Evolutionary conservation across 2,888 invertebrate genomes (phyloP).

Genomic region (Ichneumon xanthorius): DNA sequence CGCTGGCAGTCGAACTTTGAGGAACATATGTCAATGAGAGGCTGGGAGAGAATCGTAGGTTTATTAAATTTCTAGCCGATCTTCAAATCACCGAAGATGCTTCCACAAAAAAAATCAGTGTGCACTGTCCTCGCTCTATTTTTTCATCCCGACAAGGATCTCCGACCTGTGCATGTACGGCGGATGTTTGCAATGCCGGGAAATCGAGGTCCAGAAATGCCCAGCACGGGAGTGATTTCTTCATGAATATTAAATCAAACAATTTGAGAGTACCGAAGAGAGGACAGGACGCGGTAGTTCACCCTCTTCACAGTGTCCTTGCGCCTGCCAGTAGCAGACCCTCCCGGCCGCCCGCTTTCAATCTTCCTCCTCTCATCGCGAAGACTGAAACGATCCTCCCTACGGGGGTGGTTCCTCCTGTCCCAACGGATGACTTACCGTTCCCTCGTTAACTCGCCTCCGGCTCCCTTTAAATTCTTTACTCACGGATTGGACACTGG

Average conservation of each 20-base stretch:
- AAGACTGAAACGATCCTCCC: constrained; percentile 34
- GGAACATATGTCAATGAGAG: too few relatives aligned
- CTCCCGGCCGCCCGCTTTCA: constrained; percentile 39
- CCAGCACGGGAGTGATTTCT: constrained; percentile 38
- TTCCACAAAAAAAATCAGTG: background rate
- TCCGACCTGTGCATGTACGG: background rate
- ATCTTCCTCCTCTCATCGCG: constrained; percentile 46
- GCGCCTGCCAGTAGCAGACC: background rate
- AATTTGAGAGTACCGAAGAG: constrained; percentile 37
- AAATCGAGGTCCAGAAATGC: background rate
- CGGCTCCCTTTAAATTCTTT: constrained; percentile 10
- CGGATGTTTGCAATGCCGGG: background rate
- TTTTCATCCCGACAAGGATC: background rate
- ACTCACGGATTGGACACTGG: background rate
- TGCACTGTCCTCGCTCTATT: background rate
- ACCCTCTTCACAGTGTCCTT: constrained; percentile 5
- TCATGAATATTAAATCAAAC: constrained; percentile 66
- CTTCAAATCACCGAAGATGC: too few relatives aligned
- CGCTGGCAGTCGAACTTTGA: too few relatives aligned
- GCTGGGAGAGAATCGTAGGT: too few relatives aligned
- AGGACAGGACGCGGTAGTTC: constrained; percentile 5
- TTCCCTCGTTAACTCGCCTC: background rate
- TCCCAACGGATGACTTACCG: constrained; percentile 32
- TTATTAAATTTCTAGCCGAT: too few relatives aligned
- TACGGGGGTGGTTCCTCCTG: constrained; percentile 1